A percentile compares a stretch with the other conserved stretches of the same genome.
phyloP scores from a whole-genome alignment of 2,888 invertebrate species.

The Philonicus albiceps region DNA sequence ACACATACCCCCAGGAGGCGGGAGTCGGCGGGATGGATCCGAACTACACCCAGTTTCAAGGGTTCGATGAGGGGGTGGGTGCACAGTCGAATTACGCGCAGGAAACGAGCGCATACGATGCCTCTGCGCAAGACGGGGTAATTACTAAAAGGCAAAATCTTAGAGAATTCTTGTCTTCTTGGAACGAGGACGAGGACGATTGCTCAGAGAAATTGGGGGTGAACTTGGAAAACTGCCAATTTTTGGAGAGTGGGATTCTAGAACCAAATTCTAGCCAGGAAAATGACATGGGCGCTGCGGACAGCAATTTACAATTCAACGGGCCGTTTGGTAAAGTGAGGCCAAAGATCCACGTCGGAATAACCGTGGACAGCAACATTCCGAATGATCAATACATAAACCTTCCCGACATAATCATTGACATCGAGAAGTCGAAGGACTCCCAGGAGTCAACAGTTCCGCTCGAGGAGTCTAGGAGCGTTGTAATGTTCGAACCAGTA shows the following conservation, averaged over 20 bases:
- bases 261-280: not conserved
- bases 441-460: not conserved
- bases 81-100: not conserved
- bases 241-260: not conserved
- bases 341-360: conserved; percentile 54
- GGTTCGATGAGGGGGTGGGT: not conserved
- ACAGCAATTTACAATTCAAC: conserved; percentile 51
- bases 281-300: conserved; percentile 38
- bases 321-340: conserved; percentile 47
- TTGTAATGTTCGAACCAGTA: conserved; percentile 50
- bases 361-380: conserved; percentile 53
- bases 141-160: conserved; percentile 57
- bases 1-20: not conserved
- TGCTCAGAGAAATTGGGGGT: conserved; percentile 37
- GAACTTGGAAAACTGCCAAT: not conserved
- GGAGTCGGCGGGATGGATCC: not conserved
- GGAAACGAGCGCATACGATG: conserved; percentile 20
- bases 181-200: conserved; percentile 63
- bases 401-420: conserved; percentile 62
- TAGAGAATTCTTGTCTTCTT: conserved; percentile 61
- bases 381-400: conserved; percentile 57
- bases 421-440: conserved; percentile 59
- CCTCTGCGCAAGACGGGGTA: conserved; percentile 10
- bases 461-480: conserved; percentile 35
- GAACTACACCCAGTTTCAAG: not conserved